These are phyloP conservation scores for Zaprionus tsacasi DNA, from an alignment of 1,140 invertebrate species.

Conservation along the genomic window DNA sequence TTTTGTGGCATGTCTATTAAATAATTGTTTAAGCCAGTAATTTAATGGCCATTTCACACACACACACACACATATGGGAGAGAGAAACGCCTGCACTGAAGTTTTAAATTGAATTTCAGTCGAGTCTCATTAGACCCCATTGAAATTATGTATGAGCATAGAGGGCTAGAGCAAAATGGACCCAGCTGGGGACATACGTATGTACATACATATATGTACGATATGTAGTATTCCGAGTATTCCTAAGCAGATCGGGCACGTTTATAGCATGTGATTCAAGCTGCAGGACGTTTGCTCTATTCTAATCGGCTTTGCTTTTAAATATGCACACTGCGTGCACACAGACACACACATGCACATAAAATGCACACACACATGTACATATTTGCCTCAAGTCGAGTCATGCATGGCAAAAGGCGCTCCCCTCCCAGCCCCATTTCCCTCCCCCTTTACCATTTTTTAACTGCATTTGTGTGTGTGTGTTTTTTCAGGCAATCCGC, in stretches of 20 bases:
- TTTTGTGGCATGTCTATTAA: conserved; percentile 75
- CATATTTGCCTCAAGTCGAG: conserved; percentile 31
- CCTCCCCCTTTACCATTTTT: conserved; percentile 23
- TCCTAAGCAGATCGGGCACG: background rate
- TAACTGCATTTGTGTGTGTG: conserved; percentile 22
- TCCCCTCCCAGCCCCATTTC: background rate
- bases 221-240: background rate
- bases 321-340: conserved; percentile 20
- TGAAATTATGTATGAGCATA: conserved; percentile 20
- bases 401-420: conserved; percentile 35
- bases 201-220: too few relatives aligned
- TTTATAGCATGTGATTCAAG: conserved; percentile 4
- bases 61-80: background rate
- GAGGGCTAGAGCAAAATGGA: too few relatives aligned
- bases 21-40: conserved; percentile 80
- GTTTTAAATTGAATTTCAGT: conserved; percentile 58
- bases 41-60: conserved; percentile 41
- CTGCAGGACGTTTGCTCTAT: conserved; percentile 17
- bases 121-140: conserved; percentile 37
- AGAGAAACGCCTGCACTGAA: conserved; percentile 17
- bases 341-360: background rate
- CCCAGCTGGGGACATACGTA: background rate
- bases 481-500: conserved; percentile 50
- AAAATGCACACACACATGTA: background rate
- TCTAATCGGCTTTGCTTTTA: conserved; percentile 25